Conservation (phyloP, 2,888 invertebrate species). For the Lasiommata megera region DNA sequence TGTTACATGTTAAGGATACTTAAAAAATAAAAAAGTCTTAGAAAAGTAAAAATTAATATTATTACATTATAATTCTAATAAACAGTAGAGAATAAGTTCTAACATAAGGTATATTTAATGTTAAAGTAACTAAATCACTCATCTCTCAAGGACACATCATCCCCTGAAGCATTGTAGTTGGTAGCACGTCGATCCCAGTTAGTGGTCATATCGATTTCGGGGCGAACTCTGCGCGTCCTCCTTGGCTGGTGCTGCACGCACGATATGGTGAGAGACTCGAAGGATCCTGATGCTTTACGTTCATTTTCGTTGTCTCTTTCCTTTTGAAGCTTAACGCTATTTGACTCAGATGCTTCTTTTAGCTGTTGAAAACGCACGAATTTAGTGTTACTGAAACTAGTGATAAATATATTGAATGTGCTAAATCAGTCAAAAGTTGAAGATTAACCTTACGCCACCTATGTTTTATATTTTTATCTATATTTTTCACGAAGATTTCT, state of each 20-base stretch:
- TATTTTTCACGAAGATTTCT: no score
- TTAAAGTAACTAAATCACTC: conserved; percentile 15
- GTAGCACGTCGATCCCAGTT: conserved; percentile 30
- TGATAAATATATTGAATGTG: not conserved
- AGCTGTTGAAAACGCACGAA: conserved; percentile 25
- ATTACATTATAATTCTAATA: not conserved
- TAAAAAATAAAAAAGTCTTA: no score
- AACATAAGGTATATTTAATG: not conserved
- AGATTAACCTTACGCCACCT: no score
- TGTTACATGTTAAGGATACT: no score
- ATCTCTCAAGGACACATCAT: conserved; percentile 35
- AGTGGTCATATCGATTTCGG: conserved; percentile 28
- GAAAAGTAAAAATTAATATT: no score
- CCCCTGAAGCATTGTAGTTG: conserved; percentile 31
- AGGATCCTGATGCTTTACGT: conserved; percentile 32
- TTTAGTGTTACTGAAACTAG: not conserved
- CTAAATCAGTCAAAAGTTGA: no score
- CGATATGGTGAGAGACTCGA: conserved; percentile 38
- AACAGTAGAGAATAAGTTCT: not conserved
- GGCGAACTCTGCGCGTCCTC: conserved; percentile 35
- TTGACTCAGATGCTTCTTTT: conserved; percentile 28
- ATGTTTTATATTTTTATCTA: no score
- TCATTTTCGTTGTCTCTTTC: conserved; percentile 31
- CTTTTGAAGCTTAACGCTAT: conserved; percentile 10
- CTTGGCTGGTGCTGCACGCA: conserved; percentile 51